Conservation (phyloP, 2,888 invertebrate genomes). For the Habroteleia sp. region DNA sequence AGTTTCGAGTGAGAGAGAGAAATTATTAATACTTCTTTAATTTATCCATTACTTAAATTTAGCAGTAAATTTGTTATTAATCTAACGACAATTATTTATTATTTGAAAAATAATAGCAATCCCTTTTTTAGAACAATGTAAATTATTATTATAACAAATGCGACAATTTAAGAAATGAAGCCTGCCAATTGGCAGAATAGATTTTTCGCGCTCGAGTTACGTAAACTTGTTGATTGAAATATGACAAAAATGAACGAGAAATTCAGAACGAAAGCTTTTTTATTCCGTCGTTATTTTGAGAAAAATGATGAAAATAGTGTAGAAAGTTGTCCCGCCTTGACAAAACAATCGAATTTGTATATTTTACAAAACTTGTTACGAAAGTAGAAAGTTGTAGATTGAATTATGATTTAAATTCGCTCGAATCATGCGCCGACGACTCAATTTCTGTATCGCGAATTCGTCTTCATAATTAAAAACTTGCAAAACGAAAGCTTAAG, state of each 20-base stretch:
- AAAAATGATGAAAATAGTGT: slow-evolving; percentile 25
- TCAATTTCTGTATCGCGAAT: slow-evolving; percentile 10
- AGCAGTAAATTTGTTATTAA: no score
- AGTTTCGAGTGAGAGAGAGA: no score
- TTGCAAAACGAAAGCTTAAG: not conserved
- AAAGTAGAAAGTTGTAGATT: slow-evolving; percentile 30
- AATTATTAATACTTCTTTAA: no score
- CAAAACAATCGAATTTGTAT: slow-evolving; percentile 27
- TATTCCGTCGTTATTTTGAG: slow-evolving; percentile 13
- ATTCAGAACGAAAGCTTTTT: slow-evolving; percentile 12
- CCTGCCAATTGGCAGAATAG: slow-evolving; percentile 19
- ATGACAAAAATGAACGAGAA: slow-evolving; percentile 26
- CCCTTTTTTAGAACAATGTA: no score
- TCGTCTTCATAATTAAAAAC: not conserved
- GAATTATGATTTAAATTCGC: slow-evolving; percentile 11
- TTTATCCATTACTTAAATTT: no score
- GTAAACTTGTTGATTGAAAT: slow-evolving; percentile 25
- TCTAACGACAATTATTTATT: no score
- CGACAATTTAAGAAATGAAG: slow-evolving; percentile 6
- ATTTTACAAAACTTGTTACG: slow-evolving; percentile 37
- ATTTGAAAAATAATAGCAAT: no score
- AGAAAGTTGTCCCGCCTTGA: slow-evolving; percentile 24
- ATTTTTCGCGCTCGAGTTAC: slow-evolving; percentile 10
- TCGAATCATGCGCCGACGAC: slow-evolving; percentile 2
- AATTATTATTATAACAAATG: not conserved